These are phyloP conservation scores for Ciconia maguari DNA, from an alignment of 2,113 vertebrate species.

Conservation along the genomic window DNA sequence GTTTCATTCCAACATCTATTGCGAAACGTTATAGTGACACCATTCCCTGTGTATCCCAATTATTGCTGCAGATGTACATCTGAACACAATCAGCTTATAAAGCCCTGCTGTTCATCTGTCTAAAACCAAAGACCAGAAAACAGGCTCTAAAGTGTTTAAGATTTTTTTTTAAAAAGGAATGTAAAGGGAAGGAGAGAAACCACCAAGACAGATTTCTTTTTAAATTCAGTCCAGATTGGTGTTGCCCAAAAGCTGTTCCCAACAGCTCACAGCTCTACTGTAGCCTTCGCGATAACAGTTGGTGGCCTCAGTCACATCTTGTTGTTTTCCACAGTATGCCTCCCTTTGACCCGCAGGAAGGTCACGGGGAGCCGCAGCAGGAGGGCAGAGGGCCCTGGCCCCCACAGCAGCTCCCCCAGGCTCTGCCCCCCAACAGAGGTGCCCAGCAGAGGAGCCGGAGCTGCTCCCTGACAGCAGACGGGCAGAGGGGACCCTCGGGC, in stretches of 20 bases:
- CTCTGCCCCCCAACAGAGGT: background rate
- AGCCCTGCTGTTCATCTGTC: constrained; percentile 39
- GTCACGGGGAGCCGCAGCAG: background rate
- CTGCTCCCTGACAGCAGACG: background rate
- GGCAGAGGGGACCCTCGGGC: background rate
- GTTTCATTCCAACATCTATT: constrained; percentile 32
- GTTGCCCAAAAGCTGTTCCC: background rate
- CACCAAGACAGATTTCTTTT: background rate
- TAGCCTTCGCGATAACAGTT: background rate
- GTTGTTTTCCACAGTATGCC: background rate
- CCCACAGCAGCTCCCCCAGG: background rate
- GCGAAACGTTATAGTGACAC: constrained; percentile 2
- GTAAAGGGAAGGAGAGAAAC: background rate
- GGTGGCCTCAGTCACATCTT: background rate
- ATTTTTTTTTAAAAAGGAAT: background rate
- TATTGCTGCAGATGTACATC: constrained; percentile 57
- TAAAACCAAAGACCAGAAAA: constrained; percentile 33
- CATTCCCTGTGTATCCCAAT: constrained; percentile 16
- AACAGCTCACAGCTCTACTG: background rate
- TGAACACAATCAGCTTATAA: constrained; percentile 40
- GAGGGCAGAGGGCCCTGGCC: background rate
- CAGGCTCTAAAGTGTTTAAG: background rate
- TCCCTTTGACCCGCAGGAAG: background rate
- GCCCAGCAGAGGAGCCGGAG: background rate
- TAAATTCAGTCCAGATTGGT: background rate